Base-by-base conservation (phyloP, 92 coral and sea anemone species). In the Zoanthus sociatus region DNA sequence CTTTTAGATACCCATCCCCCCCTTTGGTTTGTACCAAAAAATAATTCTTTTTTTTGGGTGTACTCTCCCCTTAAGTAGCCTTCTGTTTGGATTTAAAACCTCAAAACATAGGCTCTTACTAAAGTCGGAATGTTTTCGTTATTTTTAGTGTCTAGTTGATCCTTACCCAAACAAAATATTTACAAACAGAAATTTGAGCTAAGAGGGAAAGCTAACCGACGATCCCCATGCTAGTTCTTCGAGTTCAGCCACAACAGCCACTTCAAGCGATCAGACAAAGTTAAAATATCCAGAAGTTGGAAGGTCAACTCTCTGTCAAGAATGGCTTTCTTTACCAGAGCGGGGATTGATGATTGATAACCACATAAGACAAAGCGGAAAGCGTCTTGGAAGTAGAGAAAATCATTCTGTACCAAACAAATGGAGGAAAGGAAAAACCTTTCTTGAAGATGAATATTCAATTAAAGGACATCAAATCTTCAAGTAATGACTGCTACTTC, bases 401-500 rank as follows among this genome's bases (percentile, higher is more conserved):
- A 76, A 66, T 53, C 88, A 92, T 76, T 67, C 71, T n/a, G 92
- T 92, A 0, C 92, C 90, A 10, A 86, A 87, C 13, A 77, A 90
- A 60, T 86, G 79, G 88, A 89, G 89, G 30, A 89, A 89, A 83
- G 94, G 78, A 16, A 88, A 84, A 79, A 92, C 92, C 30, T 92
- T 89, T 82, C 84, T 92, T 16, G 82, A 86, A 51, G 94, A 91
- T 70, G 89, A 88, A 48, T 91, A 91, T 72, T 77, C n/a, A n/a
- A n/a, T n/a, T 91, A 6, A 60, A 88, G 45, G 63, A 77, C 30
- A 86, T 92, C 13, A 78, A 89, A 82, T 71, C 90, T 45, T 33
- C 77, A 45, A 76, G 76, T 71, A 88, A 89, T 74, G 88, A 92
- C 16, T 14, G 69, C 50, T 83, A 77, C 51, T 89, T 89, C 73